Evolutionary conservation across 2,888 invertebrate genomes (phyloP).

Genomic region (Dromius quadrimaculatus): DNA sequence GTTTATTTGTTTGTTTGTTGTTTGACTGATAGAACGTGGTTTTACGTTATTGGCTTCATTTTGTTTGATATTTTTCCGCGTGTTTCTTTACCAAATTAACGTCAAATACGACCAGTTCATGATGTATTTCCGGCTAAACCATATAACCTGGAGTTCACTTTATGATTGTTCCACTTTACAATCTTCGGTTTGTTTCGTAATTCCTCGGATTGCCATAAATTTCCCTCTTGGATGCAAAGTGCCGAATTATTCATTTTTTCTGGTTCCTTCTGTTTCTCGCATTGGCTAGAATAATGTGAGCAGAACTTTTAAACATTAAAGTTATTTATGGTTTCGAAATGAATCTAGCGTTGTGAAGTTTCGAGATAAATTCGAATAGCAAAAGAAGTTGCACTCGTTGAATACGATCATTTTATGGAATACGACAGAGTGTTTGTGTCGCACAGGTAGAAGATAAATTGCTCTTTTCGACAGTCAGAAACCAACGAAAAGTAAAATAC

Average conservation of each 20-base stretch:
- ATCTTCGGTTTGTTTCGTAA: conserved; percentile 42
- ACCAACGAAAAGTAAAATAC: conserved; percentile 12
- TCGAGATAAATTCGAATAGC: conserved; percentile 47
- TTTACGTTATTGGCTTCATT: conserved; percentile 36
- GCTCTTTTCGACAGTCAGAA: not conserved
- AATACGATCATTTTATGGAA: conserved; percentile 34
- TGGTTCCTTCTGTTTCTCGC: conserved; percentile 30
- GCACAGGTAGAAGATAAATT: conserved; percentile 3
- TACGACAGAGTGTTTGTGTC: conserved; percentile 17
- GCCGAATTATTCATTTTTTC: conserved; percentile 50
- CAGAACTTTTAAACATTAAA: conserved; percentile 48
- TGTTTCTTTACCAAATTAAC: no score
- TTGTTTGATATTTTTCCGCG: no score
- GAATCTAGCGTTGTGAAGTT: conserved; percentile 47
- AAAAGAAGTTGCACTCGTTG: conserved; percentile 42
- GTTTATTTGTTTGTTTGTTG: conserved; percentile 39
- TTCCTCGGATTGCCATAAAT: conserved; percentile 42
- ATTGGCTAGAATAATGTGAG: conserved; percentile 38
- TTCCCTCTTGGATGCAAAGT: conserved; percentile 25
- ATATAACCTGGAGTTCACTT: conserved; percentile 44
- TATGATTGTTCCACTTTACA: conserved; percentile 34
- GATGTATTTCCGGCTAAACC: conserved; percentile 47
- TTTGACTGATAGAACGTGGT: conserved; percentile 30
- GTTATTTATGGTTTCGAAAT: conserved; percentile 51
- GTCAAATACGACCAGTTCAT: conserved; percentile 47